A percentile compares a stretch with the other conserved stretches of the same genome.
These are phyloP conservation scores for Gymnobelideus leadbeateri DNA, from an alignment of 2,113 vertebrate species.

Conservation along the genomic window DNA sequence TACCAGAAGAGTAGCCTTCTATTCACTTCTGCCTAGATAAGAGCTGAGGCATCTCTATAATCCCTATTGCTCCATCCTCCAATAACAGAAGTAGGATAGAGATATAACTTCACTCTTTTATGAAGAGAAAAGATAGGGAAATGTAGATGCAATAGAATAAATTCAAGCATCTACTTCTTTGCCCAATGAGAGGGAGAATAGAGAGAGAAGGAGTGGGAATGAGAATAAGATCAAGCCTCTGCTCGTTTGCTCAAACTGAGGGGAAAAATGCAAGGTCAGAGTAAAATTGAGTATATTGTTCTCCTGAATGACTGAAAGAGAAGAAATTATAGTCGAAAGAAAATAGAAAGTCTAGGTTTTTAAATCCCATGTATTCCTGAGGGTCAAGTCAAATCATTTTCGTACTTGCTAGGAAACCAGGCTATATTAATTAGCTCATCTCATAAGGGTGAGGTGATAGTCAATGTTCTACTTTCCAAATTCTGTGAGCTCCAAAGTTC, in stretches of 20 bases:
- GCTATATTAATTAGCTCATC: neutral
- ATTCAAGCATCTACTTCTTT: neutral
- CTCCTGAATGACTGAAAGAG: neutral
- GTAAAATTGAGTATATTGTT: neutral
- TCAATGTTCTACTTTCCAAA: neutral
- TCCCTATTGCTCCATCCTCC: neutral
- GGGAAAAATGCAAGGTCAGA: neutral
- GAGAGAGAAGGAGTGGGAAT: neutral
- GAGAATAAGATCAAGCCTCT: neutral
- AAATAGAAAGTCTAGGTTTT: neutral
- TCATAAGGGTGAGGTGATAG: neutral
- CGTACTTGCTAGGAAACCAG: neutral
- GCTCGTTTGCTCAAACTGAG: neutral
- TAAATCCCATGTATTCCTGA: neutral
- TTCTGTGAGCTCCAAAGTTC: neutral
- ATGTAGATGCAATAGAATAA: neutral
- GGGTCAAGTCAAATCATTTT: neutral
- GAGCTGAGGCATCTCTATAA: neutral
- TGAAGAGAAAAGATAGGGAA: neutral
- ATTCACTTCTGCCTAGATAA: neutral
- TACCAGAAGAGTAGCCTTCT: neutral
- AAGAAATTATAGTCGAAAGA: neutral
- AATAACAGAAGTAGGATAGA: neutral
- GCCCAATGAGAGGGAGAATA: neutral
- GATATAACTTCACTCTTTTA: neutral